Evolutionary conservation across 37 sponge, comb jelly and placozoan species (phyloP).

Genomic region (Chondrosia reniformis): DNA sequence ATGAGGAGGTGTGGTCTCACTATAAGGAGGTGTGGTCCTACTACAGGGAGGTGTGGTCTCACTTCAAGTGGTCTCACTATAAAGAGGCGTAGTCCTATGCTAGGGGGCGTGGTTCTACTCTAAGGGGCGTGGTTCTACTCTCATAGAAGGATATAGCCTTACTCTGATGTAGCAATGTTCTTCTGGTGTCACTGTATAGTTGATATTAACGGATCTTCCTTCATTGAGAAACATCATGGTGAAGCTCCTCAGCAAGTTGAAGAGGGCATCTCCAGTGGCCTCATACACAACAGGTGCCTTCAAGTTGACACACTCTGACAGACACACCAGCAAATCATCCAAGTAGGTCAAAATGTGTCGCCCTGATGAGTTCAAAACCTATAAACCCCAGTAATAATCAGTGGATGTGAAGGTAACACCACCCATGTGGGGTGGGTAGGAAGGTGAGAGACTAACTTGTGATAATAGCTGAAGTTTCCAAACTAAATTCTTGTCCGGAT

Average conservation of each 20-base stretch:
- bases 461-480: slow-evolving; percentile 75
- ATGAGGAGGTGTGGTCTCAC: too few species aligned
- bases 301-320: slow-evolving; percentile 49
- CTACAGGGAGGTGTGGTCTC: too few species aligned
- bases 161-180: slow-evolving; percentile 73
- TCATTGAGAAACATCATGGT: slow-evolving; percentile 49
- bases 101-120: too few species aligned
- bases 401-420: background rate
- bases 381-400: background rate
- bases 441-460: slow-evolving; percentile 13
- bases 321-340: slow-evolving; percentile 35
- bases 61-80: too few species aligned
- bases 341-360: slow-evolving; percentile 28
- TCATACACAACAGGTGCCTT: slow-evolving; percentile 17
- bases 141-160: background rate
- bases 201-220: slow-evolving; percentile 15
- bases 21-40: too few species aligned
- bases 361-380: slow-evolving; percentile 35
- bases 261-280: slow-evolving; percentile 6
- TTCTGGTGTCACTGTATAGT: slow-evolving; percentile 25
- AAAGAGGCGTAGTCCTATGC: too few species aligned
- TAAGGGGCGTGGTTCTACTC: too few species aligned
- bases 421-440: background rate
- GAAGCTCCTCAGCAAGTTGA: slow-evolving; percentile 39
- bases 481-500: slow-evolving; percentile 60